Evolutionary conservation across 2,797 vertebrate species (phyloP), one percentile per base, ranked within the genome.

Genomic region (Dermochelys coriacea): DNA sequence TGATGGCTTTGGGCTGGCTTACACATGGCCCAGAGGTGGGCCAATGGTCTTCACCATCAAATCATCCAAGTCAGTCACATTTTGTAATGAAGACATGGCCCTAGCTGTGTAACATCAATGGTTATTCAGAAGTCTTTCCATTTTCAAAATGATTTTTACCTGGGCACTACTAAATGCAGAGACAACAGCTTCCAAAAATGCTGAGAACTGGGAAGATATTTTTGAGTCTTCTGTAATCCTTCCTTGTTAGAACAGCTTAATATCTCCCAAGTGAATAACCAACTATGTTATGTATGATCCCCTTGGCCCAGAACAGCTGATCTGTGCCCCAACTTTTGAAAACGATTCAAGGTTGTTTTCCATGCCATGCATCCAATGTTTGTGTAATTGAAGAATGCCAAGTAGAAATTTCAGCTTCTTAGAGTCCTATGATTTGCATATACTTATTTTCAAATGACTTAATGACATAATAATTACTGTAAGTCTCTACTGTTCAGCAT

Each of bases 401-500:
- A 87, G 15, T 49, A 86, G 87, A 59, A 86, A 59, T 94, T 96
- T 90, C 0, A 51, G 87, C 82, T 95, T 96, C 23, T 57, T 96
- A 29, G 21, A 92, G 87, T 75, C 74, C 93, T 74, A 75, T 83
- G 80, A 96, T 93, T 93, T 83, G 86, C 84, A 94, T 96, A 83
- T 83, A 91, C 92, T 92, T 92, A 80, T 95, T 91, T 84, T 89
- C 47, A 86, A 81, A 91, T 96, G 95, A 79, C 92, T 95, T 97
- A 96, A 96, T 95, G 82, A 75, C 47, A 84, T 88, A 87, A 90
- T 96, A 96, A 97, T 97, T 96, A 91, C 93, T 77, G 34, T 77
- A 86, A 92, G 59, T 94, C 96, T 94, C 96, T 83, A 91, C 94
- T 0, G 91, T 89, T 97, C 90, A 90, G 87, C 94, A 90, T 61